Percentiles rank a stretch among this genome's conserved stretches.
phyloP scores from a whole-genome alignment of 2,888 invertebrate species.

The Neocrepidodera transversa region DNA sequence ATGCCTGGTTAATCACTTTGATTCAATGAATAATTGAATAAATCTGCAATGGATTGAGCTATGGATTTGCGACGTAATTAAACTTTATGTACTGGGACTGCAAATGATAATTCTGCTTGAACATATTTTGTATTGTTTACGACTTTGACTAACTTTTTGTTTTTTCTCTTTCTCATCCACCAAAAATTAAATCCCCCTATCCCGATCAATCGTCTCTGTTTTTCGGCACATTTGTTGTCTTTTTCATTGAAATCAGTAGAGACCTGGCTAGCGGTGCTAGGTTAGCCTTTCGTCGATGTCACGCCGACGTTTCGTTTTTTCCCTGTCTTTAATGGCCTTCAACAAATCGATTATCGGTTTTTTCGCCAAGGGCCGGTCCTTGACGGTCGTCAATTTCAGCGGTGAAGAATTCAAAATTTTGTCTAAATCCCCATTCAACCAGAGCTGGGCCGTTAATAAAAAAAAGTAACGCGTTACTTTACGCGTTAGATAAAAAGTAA shows the following conservation, averaged over 20 bases:
- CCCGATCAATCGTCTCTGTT: not conserved
- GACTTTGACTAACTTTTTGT: not conserved
- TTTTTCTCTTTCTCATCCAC: not conserved
- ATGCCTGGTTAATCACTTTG: too few species aligned
- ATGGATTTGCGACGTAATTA: too few species aligned
- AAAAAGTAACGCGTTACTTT: too few species aligned
- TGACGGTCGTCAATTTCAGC: constrained; percentile 66
- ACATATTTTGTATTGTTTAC: not conserved
- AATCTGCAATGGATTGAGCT: too few species aligned
- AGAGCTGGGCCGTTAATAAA: too few species aligned
- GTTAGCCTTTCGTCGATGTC: constrained; percentile 64
- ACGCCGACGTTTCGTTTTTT: constrained; percentile 79
- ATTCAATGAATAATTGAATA: too few species aligned
- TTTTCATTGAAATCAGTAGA: constrained; percentile 45
- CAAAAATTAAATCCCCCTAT: too few species aligned
- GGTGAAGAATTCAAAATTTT: too few species aligned
- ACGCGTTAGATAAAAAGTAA: too few species aligned
- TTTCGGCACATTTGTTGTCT: constrained; percentile 34
- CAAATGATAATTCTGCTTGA: too few species aligned
- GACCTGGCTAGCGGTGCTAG: constrained; percentile 59
- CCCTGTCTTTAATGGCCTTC: constrained; percentile 94
- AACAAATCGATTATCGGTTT: constrained; percentile 91
- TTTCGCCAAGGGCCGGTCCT: constrained; percentile 58
- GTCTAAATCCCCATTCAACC: too few species aligned
- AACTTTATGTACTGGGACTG: too few species aligned